A percentile compares a stretch with the other conserved stretches of the same genome.
Evolutionary conservation across 2,113 vertebrate genomes (phyloP).

Genomic region (Paraplagusia blochii): DNA sequence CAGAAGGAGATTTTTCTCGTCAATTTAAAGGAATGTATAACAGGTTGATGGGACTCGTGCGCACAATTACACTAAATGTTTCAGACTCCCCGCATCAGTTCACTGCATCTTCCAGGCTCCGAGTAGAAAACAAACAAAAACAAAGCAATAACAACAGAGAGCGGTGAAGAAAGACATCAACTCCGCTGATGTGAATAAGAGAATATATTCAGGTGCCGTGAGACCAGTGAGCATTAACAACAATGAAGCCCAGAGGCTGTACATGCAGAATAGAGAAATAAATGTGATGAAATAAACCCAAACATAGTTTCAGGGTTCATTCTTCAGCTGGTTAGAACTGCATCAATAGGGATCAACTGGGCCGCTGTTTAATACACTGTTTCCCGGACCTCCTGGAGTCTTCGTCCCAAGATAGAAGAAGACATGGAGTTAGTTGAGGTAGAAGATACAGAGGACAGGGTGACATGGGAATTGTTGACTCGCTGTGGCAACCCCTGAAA

Average conservation of each 20-base stretch:
- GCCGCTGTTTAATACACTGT: no score
- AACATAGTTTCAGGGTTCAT: no score
- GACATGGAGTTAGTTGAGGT: no score
- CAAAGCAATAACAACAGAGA: background rate
- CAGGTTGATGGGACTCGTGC: conserved; percentile 7
- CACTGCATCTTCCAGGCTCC: background rate
- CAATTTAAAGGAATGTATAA: conserved; percentile 16
- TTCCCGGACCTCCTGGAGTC: no score
- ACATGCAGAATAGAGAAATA: background rate
- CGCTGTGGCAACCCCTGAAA: no score
- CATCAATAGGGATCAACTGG: no score
- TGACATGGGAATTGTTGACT: no score
- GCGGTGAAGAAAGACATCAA: background rate
- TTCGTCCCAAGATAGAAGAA: no score
- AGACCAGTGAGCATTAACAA: background rate
- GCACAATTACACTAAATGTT: conserved; percentile 23
- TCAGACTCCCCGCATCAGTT: background rate
- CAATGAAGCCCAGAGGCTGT: background rate
- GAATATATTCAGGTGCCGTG: background rate
- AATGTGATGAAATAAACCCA: background rate
- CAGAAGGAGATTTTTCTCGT: conserved; percentile 25
- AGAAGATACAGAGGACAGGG: no score
- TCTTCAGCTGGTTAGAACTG: no score
- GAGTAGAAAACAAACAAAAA: background rate
- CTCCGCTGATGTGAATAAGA: background rate